phyloP scores from a whole-genome alignment of 2,797 vertebrate genomes.

The Acanthiza pusilla region DNA sequence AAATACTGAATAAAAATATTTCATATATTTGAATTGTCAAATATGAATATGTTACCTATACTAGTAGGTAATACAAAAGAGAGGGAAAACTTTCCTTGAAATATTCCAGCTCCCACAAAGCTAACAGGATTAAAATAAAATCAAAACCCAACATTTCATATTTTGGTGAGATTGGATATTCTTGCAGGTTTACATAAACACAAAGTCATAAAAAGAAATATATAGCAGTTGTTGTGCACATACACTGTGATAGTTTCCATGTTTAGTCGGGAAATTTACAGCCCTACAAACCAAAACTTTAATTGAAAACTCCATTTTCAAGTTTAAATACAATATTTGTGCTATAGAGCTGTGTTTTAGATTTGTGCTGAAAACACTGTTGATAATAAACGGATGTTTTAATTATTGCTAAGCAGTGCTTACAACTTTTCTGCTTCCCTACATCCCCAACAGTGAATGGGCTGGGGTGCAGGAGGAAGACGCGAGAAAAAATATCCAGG shows the following conservation, averaged over 20 bases:
- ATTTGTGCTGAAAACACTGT: neutral
- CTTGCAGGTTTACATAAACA: neutral
- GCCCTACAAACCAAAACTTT: neutral
- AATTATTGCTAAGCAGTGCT: neutral
- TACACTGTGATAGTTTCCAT: neutral
- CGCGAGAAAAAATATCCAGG: neutral
- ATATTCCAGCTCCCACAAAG: neutral
- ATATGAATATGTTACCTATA: neutral
- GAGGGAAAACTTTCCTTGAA: neutral
- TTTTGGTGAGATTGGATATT: neutral
- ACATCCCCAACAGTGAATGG: no score
- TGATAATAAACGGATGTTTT: neutral
- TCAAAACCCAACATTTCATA: neutral
- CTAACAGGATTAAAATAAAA: neutral
- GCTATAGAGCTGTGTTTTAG: neutral
- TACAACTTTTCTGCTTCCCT: neutral
- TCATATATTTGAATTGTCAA: neutral
- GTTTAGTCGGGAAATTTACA: neutral
- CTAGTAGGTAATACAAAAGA: neutral
- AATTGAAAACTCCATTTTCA: neutral
- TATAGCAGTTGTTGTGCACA: neutral
- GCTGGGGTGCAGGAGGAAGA: no score
- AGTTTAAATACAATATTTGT: neutral
- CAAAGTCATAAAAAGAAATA: neutral
- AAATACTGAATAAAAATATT: neutral